These are phyloP conservation scores for Scolanthus callimorphus DNA, from an alignment of 92 coral and sea anemone species.

Conservation along the genomic window DNA sequence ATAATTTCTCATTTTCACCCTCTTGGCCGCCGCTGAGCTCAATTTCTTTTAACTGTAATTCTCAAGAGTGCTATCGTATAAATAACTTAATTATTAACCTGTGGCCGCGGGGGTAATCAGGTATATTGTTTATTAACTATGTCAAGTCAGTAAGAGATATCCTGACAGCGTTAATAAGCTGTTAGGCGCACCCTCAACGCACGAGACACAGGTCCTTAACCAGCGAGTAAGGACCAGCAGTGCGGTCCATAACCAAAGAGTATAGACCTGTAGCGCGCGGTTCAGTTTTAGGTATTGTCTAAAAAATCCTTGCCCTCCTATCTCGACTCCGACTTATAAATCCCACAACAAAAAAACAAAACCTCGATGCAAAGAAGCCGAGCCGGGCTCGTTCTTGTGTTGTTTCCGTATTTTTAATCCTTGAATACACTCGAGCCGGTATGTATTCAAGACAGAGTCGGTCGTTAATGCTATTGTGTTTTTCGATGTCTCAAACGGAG, in stretches of 20 bases:
- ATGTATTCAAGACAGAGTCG: conserved; percentile 37
- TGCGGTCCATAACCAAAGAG: too few species aligned
- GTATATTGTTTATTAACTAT: conserved; percentile 61
- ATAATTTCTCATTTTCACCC: too few species aligned
- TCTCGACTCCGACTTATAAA: too few species aligned
- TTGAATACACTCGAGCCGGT: conserved; percentile 35
- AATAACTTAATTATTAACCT: conserved; percentile 70
- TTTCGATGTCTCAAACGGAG: conserved; percentile 34
- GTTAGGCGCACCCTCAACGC: neutral
- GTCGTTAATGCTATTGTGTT: conserved; percentile 65
- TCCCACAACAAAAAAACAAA: too few species aligned
- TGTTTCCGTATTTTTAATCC: conserved; percentile 10
- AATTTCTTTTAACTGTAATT: too few species aligned
- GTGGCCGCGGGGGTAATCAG: conserved; percentile 77
- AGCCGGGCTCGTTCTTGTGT: conserved; percentile 1
- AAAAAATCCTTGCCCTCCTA: too few species aligned
- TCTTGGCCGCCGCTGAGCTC: too few species aligned
- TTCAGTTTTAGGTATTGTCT: too few species aligned
- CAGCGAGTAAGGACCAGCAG: too few species aligned
- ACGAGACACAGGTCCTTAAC: too few species aligned
- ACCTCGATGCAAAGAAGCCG: too few species aligned
- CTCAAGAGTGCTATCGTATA: conserved; percentile 53
- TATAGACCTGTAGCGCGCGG: too few species aligned
- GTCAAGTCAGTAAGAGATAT: conserved; percentile 67
- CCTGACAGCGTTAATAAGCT: neutral